Conservation (phyloP, 2,113 vertebrate species). For the Hystrix cristata region DNA sequence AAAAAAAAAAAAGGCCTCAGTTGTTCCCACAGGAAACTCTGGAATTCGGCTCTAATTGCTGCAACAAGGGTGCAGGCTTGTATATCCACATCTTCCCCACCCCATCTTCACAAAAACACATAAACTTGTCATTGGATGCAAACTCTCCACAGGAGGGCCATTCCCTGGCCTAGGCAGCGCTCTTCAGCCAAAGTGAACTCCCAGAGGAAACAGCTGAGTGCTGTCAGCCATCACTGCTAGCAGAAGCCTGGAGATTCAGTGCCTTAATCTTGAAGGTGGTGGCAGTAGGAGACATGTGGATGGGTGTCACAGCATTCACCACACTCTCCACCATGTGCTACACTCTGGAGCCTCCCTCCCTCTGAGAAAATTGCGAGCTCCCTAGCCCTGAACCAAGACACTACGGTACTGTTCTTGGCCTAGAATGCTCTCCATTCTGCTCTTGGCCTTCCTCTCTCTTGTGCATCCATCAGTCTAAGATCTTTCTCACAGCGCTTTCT, state of each 20-base stretch:
- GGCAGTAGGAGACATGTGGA: not conserved
- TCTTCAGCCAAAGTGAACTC: not conserved
- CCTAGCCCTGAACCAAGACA: not conserved
- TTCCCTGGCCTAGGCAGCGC: not conserved
- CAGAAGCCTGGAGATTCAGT: not conserved
- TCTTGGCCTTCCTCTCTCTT: not conserved
- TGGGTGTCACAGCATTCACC: not conserved
- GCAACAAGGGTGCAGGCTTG: not conserved
- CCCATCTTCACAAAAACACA: not conserved
- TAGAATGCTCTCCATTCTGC: not conserved
- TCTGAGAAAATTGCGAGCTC: not conserved
- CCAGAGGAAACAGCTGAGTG: not conserved
- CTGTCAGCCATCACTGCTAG: not conserved
- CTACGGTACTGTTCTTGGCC: not conserved
- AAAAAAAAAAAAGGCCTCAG: no score
- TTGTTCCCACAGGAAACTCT: not conserved
- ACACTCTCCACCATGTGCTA: rapidly evolving
- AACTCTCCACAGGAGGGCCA: not conserved
- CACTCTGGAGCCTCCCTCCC: not conserved
- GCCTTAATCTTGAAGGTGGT: not conserved
- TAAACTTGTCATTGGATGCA: not conserved
- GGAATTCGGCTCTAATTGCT: not conserved
- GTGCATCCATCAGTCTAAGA: not conserved
- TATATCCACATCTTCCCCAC: not conserved
- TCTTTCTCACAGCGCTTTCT: not conserved